These are phyloP conservation scores for Cryptotis parvus DNA, from an alignment of 2,113 vertebrate genomes.

Conservation along the genomic window DNA sequence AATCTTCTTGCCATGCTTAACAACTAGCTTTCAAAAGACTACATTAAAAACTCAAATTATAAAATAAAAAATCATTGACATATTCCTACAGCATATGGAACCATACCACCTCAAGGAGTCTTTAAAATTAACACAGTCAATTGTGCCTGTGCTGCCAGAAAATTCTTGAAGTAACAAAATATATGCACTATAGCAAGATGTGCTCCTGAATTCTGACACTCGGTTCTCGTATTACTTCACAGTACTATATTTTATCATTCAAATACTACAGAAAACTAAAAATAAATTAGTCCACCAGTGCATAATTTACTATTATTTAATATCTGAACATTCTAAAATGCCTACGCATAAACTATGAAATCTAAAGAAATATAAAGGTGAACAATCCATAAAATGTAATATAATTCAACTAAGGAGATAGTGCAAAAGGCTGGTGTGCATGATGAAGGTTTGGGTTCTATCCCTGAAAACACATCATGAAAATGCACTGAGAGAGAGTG, in stretches of 20 bases:
- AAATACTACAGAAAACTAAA: slow-evolving; percentile 62
- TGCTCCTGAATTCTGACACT: slow-evolving; percentile 71
- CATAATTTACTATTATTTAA: slow-evolving; percentile 56
- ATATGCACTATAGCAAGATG: slow-evolving; percentile 64
- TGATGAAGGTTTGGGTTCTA: slow-evolving; percentile 26
- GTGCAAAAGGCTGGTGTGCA: background rate
- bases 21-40: slow-evolving; percentile 81
- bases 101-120: slow-evolving; percentile 80
- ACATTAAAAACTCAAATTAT: slow-evolving; percentile 81
- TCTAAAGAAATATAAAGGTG: slow-evolving; percentile 14
- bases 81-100: slow-evolving; percentile 82
- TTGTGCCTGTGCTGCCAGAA: slow-evolving; percentile 81
- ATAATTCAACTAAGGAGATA: slow-evolving; percentile 4
- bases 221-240: slow-evolving; percentile 65
- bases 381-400: slow-evolving; percentile 45
- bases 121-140: slow-evolving; percentile 79
- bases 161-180: slow-evolving; percentile 72
- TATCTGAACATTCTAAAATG: slow-evolving; percentile 42
- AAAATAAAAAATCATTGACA: slow-evolving; percentile 80
- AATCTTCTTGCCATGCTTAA: slow-evolving; percentile 79
- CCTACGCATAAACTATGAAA: background rate
- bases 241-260: slow-evolving; percentile 67
- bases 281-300: slow-evolving; percentile 54
- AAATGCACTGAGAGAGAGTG: background rate
- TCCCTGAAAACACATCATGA: background rate